Evolutionary conservation across 2,797 vertebrate genomes (phyloP), one percentile per base, ranked within the genome.

Genomic region (Epinephelus awoara): DNA sequence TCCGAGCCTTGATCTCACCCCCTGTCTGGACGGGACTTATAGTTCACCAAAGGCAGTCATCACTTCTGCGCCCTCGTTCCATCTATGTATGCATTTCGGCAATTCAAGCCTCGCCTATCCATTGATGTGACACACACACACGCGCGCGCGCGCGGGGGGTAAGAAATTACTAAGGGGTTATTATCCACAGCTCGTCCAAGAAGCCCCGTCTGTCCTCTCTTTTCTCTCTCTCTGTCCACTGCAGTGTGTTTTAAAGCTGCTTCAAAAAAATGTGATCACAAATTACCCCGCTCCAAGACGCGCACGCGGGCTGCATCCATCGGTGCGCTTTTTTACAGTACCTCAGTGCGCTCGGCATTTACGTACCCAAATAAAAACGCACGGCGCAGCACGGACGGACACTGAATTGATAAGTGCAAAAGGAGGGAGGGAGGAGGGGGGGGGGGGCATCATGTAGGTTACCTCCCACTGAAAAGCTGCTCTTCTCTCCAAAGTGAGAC

Each of bases 381-480:
- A 34, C 69, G 58, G 71, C 55, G 47, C 55, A 72, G 77, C 75
- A 38, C 44, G 67, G 74, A 84, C 81, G 68, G 84, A 83, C 83
- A 66, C 70, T 72, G 88, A 83, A 89, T 85, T 83, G 88, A 84
- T 82, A 61, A 85, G 80, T 66, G 72, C 76, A 77, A 47, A 47
- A 72, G 65, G 56, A 68, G 84, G 79, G 58, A 2, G 6, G 34
- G 6, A 8, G 56, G 68, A 83, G 77, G 58, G 34, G 58, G 77
- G 58, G 34, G 58, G 71, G 84, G 80, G 58, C 79, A 87, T 88
- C 74, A 14, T 83, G 83, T 87, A 84, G 89, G 87, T 85, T 88
- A 88, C 91, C 90, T 92, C 90, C 90, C 92, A 91, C 90, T 89
- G 87, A 89, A 88, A 80, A 77, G 85, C 85, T 67, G 54, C 23